Percentiles rank a stretch among this genome's conserved stretches.
Conservation (phyloP, 2,888 invertebrate genomes). For the Fragum fragum region DNA sequence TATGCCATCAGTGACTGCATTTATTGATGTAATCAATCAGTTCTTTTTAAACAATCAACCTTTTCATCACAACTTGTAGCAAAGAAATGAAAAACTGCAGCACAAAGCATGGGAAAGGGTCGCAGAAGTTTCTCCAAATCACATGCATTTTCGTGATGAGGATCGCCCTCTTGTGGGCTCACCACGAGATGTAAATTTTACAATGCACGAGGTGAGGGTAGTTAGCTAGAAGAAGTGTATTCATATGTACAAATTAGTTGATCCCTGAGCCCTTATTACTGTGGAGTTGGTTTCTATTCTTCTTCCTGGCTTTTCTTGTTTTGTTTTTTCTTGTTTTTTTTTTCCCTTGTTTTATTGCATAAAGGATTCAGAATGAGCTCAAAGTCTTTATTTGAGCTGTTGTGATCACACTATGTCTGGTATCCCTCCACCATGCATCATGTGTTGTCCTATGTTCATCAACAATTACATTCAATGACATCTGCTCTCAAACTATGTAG, state of each 20-base stretch:
- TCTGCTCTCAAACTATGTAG: too few relatives aligned
- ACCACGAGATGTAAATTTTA: constrained; percentile 65
- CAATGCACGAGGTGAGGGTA: constrained; percentile 65
- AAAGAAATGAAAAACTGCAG: constrained; percentile 51
- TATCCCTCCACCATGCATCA: too few relatives aligned
- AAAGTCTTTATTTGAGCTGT: too few relatives aligned
- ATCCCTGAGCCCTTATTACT: background rate
- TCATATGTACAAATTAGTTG: background rate
- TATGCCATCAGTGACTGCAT: too few relatives aligned
- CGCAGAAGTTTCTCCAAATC: constrained; percentile 62
- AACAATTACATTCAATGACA: too few relatives aligned
- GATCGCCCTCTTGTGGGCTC: constrained; percentile 75
- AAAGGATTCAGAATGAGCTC: too few relatives aligned
- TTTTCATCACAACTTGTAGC: constrained; percentile 49
- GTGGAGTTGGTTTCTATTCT: background rate
- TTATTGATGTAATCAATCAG: too few relatives aligned
- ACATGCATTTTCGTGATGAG: constrained; percentile 61
- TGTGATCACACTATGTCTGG: too few relatives aligned
- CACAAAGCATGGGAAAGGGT: constrained; percentile 49
- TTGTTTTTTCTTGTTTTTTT: too few relatives aligned
- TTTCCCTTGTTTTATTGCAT: too few relatives aligned
- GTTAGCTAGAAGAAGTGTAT: constrained; percentile 23
- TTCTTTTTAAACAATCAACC: too few relatives aligned
- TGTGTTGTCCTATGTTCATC: too few relatives aligned
- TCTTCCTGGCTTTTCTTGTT: background rate